phyloP scores from a whole-genome alignment of 1,140 invertebrate species.

The Drosophila saltans region DNA sequence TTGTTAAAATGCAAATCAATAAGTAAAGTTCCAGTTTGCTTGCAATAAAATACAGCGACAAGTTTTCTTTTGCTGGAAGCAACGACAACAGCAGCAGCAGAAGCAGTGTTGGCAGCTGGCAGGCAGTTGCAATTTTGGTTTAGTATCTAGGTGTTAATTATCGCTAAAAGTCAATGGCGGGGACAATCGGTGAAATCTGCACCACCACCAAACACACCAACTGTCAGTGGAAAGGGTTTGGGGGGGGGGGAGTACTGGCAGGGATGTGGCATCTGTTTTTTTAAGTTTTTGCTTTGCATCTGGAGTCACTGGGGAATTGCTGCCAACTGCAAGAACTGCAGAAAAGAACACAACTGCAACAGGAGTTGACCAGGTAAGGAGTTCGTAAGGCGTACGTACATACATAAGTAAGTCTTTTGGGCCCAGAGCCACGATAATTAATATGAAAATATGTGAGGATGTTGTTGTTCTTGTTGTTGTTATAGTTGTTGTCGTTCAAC shows the following conservation, averaged over 20 bases:
- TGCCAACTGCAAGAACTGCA: constrained; percentile 16
- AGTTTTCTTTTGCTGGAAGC: constrained; percentile 17
- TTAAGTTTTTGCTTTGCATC: constrained; percentile 62
- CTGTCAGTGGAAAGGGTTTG: neutral
- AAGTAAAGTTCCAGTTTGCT: constrained; percentile 64
- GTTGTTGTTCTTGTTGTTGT: neutral
- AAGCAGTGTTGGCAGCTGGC: constrained; percentile 39
- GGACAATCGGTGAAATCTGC: constrained; percentile 74
- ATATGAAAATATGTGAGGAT: constrained; percentile 77
- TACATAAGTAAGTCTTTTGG: constrained; percentile 33
- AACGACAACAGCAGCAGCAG: neutral
- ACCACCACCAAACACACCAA: constrained; percentile 25
- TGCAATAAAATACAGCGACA: constrained; percentile 71
- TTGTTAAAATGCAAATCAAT: constrained; percentile 82
- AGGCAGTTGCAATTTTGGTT: constrained; percentile 71
- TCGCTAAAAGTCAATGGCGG: constrained; percentile 78
- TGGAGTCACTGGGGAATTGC: constrained; percentile 59
- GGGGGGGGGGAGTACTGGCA: neutral
- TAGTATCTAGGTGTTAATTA: constrained; percentile 79
- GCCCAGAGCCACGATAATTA: constrained; percentile 72
- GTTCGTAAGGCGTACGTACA: constrained; percentile 2
- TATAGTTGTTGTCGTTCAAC: constrained; percentile 20
- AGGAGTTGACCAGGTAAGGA: constrained; percentile 29
- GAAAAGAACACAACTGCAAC: constrained; percentile 13
- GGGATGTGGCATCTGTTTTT: constrained; percentile 3